Evolutionary conservation across 2,888 invertebrate genomes (phyloP), one percentile per base, ranked within the genome.

Genomic region (Thera britannica): DNA sequence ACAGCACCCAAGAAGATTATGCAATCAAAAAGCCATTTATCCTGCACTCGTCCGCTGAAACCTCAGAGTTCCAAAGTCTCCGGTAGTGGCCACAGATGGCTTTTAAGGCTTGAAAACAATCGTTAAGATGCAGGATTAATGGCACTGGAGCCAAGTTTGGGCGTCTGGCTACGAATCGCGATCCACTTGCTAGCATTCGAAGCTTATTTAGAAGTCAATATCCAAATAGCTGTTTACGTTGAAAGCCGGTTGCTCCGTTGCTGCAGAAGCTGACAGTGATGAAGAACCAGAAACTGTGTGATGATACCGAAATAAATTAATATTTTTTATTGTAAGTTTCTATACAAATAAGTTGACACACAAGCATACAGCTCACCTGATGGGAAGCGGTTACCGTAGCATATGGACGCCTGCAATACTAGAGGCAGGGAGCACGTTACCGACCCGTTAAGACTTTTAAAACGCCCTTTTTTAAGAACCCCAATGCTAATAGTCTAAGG

Each of bases 51-150:
- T 78, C 72, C 71, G 74, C 74, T 68, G 77, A 82, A 83, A 81
- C 82, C 82, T 77, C 77, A 52, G 74, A 81, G 82, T 82, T 80
- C 68, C 68, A 67, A 79, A 82, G 79, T 80, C 82, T 77, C 79
- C 77, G 71, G 72, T 73, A 71, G 65, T 67, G 71, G 78, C 86
- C 85, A 75, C 88, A 87, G 87, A 88, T 88, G 86, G 85, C 83
- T 84, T 84, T 84, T 83, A 87, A 87, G 82, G 83, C 86, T 87
- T 82, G 83, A 83, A 85, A 88, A 87, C 87, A 86, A 87, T 86
- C 86, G 84, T 87, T 88, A 87, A 84, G 83, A 82, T 80, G 77
- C 78, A 74, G 81, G 84, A 87, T 86, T 87, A 86, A 88, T 86
- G 80, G 82, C 68, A 51, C 57, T 62, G 48, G 58, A 54, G 77